Conservation (phyloP, 2,113 vertebrate species). For the Peromyscus polionotus region DNA sequence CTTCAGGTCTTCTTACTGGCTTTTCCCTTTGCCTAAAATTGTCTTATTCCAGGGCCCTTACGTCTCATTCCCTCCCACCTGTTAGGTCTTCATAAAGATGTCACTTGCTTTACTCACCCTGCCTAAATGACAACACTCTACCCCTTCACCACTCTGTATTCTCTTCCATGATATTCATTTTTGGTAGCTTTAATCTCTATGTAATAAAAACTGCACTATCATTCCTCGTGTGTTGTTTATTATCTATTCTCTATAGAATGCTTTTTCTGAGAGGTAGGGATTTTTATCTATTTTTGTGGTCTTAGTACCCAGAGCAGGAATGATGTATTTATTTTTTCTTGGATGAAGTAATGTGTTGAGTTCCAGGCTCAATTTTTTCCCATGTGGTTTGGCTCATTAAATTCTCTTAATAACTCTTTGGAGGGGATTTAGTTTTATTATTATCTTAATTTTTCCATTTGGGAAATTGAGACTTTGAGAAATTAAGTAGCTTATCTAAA, state of each 20-base stretch:
- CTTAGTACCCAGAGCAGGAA: neutral
- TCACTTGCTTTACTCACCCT: neutral
- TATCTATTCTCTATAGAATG: neutral
- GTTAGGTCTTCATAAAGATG: neutral
- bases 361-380: neutral
- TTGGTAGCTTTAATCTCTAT: neutral
- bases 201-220: neutral
- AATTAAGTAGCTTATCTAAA: slow-evolving; percentile 56
- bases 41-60: neutral
- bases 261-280: too few species aligned
- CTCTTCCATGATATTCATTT: neutral
- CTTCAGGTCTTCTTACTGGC: neutral
- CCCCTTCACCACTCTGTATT: neutral
- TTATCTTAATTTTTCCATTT: slow-evolving; percentile 47
- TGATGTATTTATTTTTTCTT: neutral
- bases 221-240: neutral
- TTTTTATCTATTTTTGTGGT: neutral
- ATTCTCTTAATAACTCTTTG: slow-evolving; percentile 11
- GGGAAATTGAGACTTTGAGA: slow-evolving; percentile 51
- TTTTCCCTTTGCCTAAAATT: neutral
- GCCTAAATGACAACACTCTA: neutral
- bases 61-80: neutral
- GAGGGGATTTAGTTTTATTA: slow-evolving; percentile 64
- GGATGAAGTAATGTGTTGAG: neutral
- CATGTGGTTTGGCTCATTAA: slow-evolving; percentile 29